Percentiles rank a stretch among this genome's conserved stretches.
Evolutionary conservation across 1,140 invertebrate genomes (phyloP).

Genomic region (Prorops nasuta): DNA sequence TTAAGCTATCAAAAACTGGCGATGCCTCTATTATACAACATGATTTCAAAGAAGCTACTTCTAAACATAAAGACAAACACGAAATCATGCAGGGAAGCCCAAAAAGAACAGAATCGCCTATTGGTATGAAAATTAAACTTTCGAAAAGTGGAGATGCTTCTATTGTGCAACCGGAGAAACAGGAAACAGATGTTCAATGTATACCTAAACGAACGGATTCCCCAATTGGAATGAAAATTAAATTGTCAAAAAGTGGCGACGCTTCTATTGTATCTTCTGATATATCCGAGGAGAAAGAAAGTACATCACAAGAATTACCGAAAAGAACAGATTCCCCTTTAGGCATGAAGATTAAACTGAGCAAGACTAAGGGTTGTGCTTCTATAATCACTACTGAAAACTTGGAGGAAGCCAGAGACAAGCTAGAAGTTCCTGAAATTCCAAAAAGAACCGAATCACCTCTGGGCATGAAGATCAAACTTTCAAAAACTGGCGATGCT

Average conservation of each 20-base stretch:
- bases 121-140: slow-evolving; percentile 54
- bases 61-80: slow-evolving; percentile 28
- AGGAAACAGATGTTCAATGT: slow-evolving; percentile 14
- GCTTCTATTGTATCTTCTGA: slow-evolving; percentile 41
- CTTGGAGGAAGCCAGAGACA: slow-evolving; percentile 33
- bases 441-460: slow-evolving; percentile 36
- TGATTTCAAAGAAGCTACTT: slow-evolving; percentile 26
- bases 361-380: slow-evolving; percentile 36
- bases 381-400: slow-evolving; percentile 39
- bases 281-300: slow-evolving; percentile 21
- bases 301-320: slow-evolving; percentile 23
- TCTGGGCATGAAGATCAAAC: slow-evolving; percentile 37
- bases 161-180: slow-evolving; percentile 40
- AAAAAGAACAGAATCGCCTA: slow-evolving; percentile 41
- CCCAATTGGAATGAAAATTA: slow-evolving; percentile 49
- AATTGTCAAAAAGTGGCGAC: slow-evolving; percentile 44
- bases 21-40: slow-evolving; percentile 42
- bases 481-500: slow-evolving; percentile 34
- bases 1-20: slow-evolving; percentile 39
- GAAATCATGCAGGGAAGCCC: slow-evolving; percentile 24
- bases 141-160: slow-evolving; percentile 51
- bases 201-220: slow-evolving; percentile 36
- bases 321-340: slow-evolving; percentile 45
- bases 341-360: slow-evolving; percentile 48
- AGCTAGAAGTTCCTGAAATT: slow-evolving; percentile 30